Conservation (phyloP, 2,888 invertebrate species). For the Lithophane semibrunnea region DNA sequence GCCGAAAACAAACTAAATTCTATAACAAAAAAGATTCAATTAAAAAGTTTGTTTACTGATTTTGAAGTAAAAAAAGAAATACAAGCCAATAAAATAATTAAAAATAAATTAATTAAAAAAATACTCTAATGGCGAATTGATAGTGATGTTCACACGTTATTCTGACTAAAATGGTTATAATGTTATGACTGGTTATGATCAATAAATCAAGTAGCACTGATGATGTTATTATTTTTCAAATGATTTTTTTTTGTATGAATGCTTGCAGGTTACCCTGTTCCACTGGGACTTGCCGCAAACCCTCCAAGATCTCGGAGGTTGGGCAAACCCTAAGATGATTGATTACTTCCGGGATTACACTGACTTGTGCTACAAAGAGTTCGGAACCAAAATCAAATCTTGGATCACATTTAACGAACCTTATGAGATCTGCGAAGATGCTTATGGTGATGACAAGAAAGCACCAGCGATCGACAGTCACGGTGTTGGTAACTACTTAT, state of each 20-base stretch:
- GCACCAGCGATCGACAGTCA: conserved; percentile 90
- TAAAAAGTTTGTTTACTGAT: too few species aligned
- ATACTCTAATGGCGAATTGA: too few species aligned
- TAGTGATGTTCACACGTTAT: too few species aligned
- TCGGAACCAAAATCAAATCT: conserved; percentile 90
- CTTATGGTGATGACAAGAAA: conserved; percentile 88
- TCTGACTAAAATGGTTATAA: not conserved
- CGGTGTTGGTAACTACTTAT: conserved; percentile 91
- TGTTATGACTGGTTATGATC: not conserved
- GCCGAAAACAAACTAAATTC: too few species aligned
- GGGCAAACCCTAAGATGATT: conserved; percentile 88
- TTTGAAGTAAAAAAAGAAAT: too few species aligned
- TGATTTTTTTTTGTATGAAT: not conserved
- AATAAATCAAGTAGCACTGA: not conserved
- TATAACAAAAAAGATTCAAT: too few species aligned
- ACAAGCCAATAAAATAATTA: too few species aligned
- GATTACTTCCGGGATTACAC: conserved; percentile 91
- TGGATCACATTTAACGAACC: conserved; percentile 94
- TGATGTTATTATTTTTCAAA: not conserved
- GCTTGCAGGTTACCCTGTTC: conserved; percentile 90
- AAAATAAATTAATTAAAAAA: too few species aligned
- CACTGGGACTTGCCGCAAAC: conserved; percentile 93
- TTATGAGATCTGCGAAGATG: conserved; percentile 88
- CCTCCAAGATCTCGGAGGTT: conserved; percentile 90
- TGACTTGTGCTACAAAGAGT: conserved; percentile 88